phyloP scores from a whole-genome alignment of 2,888 invertebrate species.

The Helicoverpa assulta region DNA sequence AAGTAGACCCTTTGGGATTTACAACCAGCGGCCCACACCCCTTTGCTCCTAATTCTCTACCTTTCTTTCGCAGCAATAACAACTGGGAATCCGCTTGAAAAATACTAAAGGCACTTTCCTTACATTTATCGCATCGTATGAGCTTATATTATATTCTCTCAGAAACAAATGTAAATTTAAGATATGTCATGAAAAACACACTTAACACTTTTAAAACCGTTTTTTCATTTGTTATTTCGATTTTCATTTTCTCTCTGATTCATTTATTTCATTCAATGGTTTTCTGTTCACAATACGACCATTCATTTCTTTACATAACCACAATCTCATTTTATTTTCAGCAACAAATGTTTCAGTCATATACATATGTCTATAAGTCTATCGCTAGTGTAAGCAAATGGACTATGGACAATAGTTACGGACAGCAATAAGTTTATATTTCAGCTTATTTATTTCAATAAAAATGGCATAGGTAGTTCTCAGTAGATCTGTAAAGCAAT shows the following conservation, averaged over 20 bases:
- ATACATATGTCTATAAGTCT: conserved; percentile 22
- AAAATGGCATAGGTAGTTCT: background rate
- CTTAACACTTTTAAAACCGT: conserved; percentile 5
- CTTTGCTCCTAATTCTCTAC: conserved; percentile 63
- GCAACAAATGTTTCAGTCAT: conserved; percentile 20
- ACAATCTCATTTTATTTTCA: conserved; percentile 1
- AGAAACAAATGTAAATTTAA: conserved; percentile 23
- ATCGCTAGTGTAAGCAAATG: conserved; percentile 35
- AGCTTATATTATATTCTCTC: conserved; percentile 38
- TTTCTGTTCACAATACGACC: background rate
- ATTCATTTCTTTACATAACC: background rate
- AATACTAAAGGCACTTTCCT: conserved; percentile 61
- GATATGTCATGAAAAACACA: conserved; percentile 1
- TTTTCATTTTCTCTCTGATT: background rate
- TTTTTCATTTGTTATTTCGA: background rate
- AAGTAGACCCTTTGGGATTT: conserved; percentile 65
- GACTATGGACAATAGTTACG: conserved; percentile 16
- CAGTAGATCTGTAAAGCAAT: background rate
- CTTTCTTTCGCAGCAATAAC: conserved; percentile 63
- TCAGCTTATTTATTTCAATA: conserved; percentile 3
- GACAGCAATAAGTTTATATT: conserved; percentile 26
- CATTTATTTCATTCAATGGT: background rate
- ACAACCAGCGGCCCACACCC: conserved; percentile 61
- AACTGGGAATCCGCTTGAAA: conserved; percentile 54
- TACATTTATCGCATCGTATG: conserved; percentile 53